phyloP scores from a whole-genome alignment of 2,113 vertebrate genomes.

The Laterallus jamaicensis region DNA sequence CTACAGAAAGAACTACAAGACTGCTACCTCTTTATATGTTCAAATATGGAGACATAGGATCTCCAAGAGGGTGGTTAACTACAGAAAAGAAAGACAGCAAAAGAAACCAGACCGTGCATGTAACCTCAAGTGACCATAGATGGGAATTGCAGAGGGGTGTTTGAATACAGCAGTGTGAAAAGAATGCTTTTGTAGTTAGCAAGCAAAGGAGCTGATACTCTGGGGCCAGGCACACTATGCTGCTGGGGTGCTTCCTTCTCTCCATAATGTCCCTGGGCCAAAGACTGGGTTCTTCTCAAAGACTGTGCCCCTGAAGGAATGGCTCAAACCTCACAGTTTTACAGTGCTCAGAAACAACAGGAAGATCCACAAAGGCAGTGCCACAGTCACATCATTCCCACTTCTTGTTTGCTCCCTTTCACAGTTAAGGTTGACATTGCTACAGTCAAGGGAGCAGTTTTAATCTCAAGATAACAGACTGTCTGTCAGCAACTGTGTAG shows the following conservation, averaged over 20 bases:
- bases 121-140: not conserved
- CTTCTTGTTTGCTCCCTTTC: not conserved
- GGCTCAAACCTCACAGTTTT: not conserved
- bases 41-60: not conserved
- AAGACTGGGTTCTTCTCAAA: not conserved
- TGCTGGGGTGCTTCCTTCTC: not conserved
- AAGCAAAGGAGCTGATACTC: not conserved
- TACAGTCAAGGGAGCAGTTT: not conserved
- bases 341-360: not conserved
- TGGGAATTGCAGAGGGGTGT: not conserved
- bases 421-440: not conserved
- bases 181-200: not conserved
- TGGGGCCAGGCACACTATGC: not conserved
- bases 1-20: not conserved
- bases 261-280: not conserved
- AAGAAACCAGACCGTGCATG: not conserved
- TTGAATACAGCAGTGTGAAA: not conserved
- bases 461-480: constrained; percentile 5
- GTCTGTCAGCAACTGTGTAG: not conserved
- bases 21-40: not conserved
- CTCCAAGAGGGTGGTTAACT: not conserved
- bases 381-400: not conserved
- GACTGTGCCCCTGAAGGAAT: not conserved
- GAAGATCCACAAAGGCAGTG: not conserved
- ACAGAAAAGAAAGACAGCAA: not conserved